Evolutionary conservation across 2,113 vertebrate species (phyloP).

Genomic region (Leucopternis melanops): DNA sequence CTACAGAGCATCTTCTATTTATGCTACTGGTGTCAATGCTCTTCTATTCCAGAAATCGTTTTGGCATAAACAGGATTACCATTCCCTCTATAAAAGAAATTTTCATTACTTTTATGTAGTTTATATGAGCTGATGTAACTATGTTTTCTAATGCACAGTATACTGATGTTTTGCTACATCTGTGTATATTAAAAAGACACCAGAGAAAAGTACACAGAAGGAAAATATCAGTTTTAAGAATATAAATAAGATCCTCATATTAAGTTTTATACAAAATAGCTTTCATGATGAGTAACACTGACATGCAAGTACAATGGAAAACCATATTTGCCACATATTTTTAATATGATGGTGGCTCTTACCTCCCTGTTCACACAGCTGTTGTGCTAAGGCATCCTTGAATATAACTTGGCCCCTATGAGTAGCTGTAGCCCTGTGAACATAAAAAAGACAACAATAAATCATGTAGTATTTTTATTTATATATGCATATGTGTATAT

Average conservation of each 20-base stretch:
- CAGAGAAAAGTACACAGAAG: too few species aligned
- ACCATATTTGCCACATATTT: neutral
- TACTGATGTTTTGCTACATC: too few species aligned
- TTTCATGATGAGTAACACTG: neutral
- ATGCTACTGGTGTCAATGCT: too few species aligned
- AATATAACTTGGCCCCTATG: slow-evolving; percentile 96
- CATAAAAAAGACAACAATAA: slow-evolving; percentile 27
- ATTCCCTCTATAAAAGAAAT: too few species aligned
- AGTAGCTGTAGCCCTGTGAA: slow-evolving; percentile 91
- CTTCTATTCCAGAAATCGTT: too few species aligned
- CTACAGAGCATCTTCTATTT: too few species aligned
- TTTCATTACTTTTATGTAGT: too few species aligned
- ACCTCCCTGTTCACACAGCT: slow-evolving; percentile 98
- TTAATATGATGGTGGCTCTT: slow-evolving; percentile 45
- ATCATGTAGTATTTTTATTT: neutral
- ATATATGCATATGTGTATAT: neutral
- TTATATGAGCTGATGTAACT: too few species aligned
- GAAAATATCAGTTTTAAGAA: neutral
- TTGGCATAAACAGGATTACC: too few species aligned
- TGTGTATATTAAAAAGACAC: too few species aligned
- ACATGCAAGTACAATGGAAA: neutral
- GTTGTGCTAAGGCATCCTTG: slow-evolving; percentile 97
- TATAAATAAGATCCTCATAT: neutral
- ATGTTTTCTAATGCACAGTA: too few species aligned
- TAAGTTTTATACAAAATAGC: neutral